Evolutionary conservation across 2,113 vertebrate species (phyloP), one percentile per base, ranked within the genome.

Genomic region (Ictalurus furcatus): DNA sequence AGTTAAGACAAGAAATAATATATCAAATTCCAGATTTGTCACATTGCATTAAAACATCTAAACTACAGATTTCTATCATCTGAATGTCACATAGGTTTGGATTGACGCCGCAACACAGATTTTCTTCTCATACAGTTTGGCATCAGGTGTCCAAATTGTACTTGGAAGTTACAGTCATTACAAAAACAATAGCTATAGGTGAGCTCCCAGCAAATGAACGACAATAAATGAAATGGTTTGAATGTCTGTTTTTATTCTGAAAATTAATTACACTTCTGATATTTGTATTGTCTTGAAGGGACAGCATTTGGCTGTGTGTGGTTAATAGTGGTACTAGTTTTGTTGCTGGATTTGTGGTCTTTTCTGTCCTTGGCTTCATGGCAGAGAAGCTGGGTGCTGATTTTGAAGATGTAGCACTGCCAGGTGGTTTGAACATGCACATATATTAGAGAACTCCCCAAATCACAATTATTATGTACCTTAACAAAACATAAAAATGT

Each of bases 351-450:
- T 96, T 96, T 84, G 95, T 94, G 0, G 94, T 96, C 52, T 95
- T 96, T 93, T 96, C 95, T 0, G 93, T 96, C 81, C 91, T 96
- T 61, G 96, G 96, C 25, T 96, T 96, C 91, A 96, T 96, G 95
- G 92, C 95, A 37, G 90, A 95, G 21, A 88, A 95, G 88, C 94
- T 94, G 82, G 93, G 93, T 0, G 88, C 92, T 79, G 90, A 94
- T 28, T 93, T 96, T 28, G 92, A 91, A 59, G 90, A 94, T 3
- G 95, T 96, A 83, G 95, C 96, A 0, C 94, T 95, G 85, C 95
- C 95, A 91, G 96, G 96, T 96, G 93, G 63, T 52, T 34, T 67
- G 1, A 52, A 52, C 48, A 9, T 52, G 65, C 67, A 40, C 2
- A 80, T 4, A 28, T 82, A 44, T 44, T n/a, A 6, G 11, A 21